phyloP scores from a whole-genome alignment of 1,140 invertebrate genomes.

The Anagrus nilaparvatae region DNA sequence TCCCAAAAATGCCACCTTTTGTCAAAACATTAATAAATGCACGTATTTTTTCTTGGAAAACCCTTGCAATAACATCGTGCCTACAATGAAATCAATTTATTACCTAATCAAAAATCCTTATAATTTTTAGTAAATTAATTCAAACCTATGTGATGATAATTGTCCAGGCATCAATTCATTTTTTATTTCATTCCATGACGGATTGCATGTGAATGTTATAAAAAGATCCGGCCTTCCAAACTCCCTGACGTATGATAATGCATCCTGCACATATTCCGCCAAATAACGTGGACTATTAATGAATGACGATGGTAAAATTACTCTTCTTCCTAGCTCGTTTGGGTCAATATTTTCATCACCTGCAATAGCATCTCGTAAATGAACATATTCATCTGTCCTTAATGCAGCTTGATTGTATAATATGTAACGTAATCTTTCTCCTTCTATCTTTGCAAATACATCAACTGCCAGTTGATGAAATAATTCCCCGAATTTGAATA shows the following conservation, averaged over 20 bases:
- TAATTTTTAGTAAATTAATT: too few species aligned
- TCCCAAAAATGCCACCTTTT: not conserved
- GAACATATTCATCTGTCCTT: slow-evolving; percentile 39
- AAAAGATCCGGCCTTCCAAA: slow-evolving; percentile 35
- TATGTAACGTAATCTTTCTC: slow-evolving; percentile 33
- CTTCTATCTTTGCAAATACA: slow-evolving; percentile 44
- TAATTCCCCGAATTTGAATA: slow-evolving; percentile 13
- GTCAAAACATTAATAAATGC: not conserved
- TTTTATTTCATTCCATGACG: slow-evolving; percentile 36
- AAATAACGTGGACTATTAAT: slow-evolving; percentile 36
- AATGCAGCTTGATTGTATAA: slow-evolving; percentile 38
- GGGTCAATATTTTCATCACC: slow-evolving; percentile 19
- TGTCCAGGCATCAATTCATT: slow-evolving; percentile 19
- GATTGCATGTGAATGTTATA: slow-evolving; percentile 35
- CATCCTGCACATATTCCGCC: slow-evolving; percentile 42
- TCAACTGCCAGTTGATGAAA: slow-evolving; percentile 38
- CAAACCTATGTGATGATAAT: too few species aligned
- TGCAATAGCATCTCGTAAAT: slow-evolving; percentile 13
- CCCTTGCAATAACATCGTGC: not conserved
- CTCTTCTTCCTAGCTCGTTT: slow-evolving; percentile 28
- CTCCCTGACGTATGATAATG: slow-evolving; percentile 38
- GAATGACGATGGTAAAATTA: slow-evolving; percentile 37
- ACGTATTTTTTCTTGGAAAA: not conserved
- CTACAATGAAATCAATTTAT: too few species aligned
- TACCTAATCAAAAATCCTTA: too few species aligned